Percentiles rank a stretch among this genome's conserved stretches.
These are phyloP conservation scores for Neolamprologus tretocephalus DNA, from an alignment of 2,113 vertebrate species.

Conservation along the genomic window DNA sequence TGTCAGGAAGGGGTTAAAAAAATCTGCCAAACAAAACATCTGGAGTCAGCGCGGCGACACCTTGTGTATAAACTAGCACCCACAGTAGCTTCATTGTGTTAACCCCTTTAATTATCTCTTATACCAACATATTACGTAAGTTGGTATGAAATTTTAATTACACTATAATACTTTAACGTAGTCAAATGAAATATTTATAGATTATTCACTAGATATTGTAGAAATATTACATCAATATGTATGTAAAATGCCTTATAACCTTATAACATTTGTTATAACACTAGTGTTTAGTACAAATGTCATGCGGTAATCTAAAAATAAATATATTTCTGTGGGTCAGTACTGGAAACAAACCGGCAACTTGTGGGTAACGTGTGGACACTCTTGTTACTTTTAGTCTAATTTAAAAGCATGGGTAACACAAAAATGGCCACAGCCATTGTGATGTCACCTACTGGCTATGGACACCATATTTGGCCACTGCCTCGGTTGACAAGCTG, in stretches of 20 bases:
- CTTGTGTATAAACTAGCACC: rapidly evolving
- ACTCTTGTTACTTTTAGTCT: not conserved
- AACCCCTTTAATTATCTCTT: not conserved
- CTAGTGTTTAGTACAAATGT: not conserved
- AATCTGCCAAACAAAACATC: not conserved
- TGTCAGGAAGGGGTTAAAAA: not conserved
- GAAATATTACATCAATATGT: not conserved
- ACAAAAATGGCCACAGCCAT: not conserved
- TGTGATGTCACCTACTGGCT: not conserved
- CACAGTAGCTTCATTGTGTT: not conserved
- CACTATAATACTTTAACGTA: not conserved
- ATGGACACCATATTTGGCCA: not conserved
- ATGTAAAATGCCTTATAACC: not conserved
- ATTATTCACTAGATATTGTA: not conserved
- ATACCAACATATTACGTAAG: not conserved
- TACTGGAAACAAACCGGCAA: not conserved
- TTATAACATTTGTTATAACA: not conserved
- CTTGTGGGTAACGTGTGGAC: not conserved
- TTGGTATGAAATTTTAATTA: not conserved
- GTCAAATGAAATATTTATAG: not conserved
- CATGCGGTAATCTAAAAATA: not conserved
- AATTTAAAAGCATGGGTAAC: not conserved
- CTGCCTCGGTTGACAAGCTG: rapidly evolving
- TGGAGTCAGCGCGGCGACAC: not conserved
- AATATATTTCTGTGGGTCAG: not conserved